A percentile compares a stretch with the other conserved stretches of the same genome.
Conservation (phyloP, 2,888 invertebrate genomes). For the Lasiommata megera region DNA sequence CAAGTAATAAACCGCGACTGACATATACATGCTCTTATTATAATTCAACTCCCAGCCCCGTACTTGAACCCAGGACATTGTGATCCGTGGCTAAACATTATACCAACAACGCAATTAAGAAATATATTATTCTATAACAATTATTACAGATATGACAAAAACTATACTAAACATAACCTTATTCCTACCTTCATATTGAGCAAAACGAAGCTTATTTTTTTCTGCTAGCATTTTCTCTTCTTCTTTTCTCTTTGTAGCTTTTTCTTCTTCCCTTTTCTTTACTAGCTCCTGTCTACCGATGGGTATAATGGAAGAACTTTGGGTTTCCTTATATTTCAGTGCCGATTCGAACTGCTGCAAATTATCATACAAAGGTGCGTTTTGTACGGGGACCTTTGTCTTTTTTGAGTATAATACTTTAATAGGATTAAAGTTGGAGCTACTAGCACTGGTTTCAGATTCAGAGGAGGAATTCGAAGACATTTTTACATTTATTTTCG, state of each 20-base stretch:
- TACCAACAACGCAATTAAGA: no score
- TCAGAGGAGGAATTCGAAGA: slow-evolving; percentile 66
- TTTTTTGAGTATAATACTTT: slow-evolving; percentile 84
- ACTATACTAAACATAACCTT: slow-evolving; percentile 64
- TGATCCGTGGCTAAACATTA: no score
- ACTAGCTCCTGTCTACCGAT: slow-evolving; percentile 53
- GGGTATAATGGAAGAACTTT: slow-evolving; percentile 41
- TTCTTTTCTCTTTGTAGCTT: slow-evolving; percentile 46
- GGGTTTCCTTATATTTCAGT: slow-evolving; percentile 34
- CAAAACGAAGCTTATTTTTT: slow-evolving; percentile 66
- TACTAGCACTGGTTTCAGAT: slow-evolving; percentile 63
- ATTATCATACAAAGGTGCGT: slow-evolving; percentile 86
- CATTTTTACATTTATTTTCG: slow-evolving; percentile 41
- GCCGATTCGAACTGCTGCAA: slow-evolving; percentile 80
- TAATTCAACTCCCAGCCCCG: no score
- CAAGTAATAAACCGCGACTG: no score
- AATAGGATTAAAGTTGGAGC: slow-evolving; percentile 84
- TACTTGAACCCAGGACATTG: no score
- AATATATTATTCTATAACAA: no score
- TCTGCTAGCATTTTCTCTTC: slow-evolving; percentile 51
- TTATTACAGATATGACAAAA: slow-evolving; percentile 3
- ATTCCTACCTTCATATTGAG: slow-evolving; percentile 61
- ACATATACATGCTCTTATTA: no score
- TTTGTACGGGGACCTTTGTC: slow-evolving; percentile 74
- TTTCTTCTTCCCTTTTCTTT: slow-evolving; percentile 56